Base-by-base conservation (phyloP, 2,888 invertebrate species). In the Megalurothrips usitatus region DNA sequence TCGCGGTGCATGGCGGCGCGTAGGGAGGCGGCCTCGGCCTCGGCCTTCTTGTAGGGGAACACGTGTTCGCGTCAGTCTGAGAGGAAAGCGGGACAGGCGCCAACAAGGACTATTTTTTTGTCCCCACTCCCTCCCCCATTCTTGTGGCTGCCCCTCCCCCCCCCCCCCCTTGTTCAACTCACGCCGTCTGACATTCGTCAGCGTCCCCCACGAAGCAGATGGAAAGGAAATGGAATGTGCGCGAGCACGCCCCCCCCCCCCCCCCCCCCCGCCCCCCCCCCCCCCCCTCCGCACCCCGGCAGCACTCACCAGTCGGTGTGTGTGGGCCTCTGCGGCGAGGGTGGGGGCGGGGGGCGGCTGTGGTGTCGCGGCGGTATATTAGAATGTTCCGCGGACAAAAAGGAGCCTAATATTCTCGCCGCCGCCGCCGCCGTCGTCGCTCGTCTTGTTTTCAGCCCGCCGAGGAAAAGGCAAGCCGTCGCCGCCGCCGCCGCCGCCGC, bases 221-320 rank as follows among this genome's bases (percentile, higher is more conserved):
- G 68, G 68, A 75, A 75, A 75, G 68, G 68, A 75, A 75, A 75
- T 75, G 68, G 68, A 75, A 75, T 75, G 68, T 75, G 23, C 26
- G 19, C 58, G 58, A 58, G 58, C 11, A 58, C 14, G 0, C 0
- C 58, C 58, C 58, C 58, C 58, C 12, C 52, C 52, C 52, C 52
- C 52, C 52, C 52, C 52, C 52, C 19, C 52, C 49, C 49, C 9
- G 14, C 14, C 49, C 49, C 49, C 14, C 14, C 49, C 14, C 49
- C 52, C 52, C 1, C 52, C 52, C 52, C 52, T 52, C 52, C 52
- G 14, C 52, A 6, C 52, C 17, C 6, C 17, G 6, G 0, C 52
- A 17, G 14, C 52, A 17, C 52, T 19, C 52, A 12, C 52, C 19
- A 19, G 2, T 52, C 52, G 6, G 52, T n/a, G 19, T n/a, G 19